phyloP scores from a whole-genome alignment of 2,888 invertebrate genomes.

The Andrena chrysosceles region DNA sequence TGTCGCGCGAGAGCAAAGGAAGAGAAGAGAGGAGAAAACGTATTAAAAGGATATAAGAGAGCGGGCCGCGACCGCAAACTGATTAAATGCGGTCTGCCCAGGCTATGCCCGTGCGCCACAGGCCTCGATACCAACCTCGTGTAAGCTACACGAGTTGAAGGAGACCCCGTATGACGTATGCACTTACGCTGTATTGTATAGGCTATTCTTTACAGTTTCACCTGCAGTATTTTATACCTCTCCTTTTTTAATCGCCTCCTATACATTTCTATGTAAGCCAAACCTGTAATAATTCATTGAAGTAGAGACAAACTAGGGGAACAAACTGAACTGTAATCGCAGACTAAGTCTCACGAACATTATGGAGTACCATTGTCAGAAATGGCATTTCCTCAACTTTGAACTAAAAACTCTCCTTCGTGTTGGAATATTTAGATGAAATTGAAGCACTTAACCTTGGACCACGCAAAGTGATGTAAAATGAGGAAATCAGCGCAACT shows the following conservation, averaged over 20 bases:
- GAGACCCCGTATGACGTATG: conserved; percentile 53
- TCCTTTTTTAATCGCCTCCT: neutral
- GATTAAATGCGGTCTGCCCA: conserved; percentile 82
- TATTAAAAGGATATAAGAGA: conserved; percentile 77
- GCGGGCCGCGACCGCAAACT: conserved; percentile 81
- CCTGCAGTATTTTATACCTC: conserved; percentile 3
- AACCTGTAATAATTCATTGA: too few species aligned
- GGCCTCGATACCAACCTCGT: conserved; percentile 49
- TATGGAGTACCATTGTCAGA: too few species aligned
- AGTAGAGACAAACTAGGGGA: too few species aligned
- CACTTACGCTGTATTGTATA: conserved; percentile 14
- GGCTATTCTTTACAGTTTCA: conserved; percentile 7
- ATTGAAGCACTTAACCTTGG: neutral
- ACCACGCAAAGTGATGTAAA: too few species aligned
- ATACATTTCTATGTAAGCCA: neutral
- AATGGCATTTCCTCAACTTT: too few species aligned
- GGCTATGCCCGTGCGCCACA: conserved; percentile 51
- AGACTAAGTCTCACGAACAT: too few species aligned
- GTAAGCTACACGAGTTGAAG: conserved; percentile 54
- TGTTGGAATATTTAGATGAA: neutral
- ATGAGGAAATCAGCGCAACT: too few species aligned
- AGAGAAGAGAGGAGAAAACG: conserved; percentile 66
- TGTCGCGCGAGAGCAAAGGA: conserved; percentile 66
- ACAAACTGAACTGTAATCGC: too few species aligned
- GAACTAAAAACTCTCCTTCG: neutral